Evolutionary conservation across 92 coral and sea anemone genomes (phyloP).

Genomic region (Epizoanthus illoricatus): DNA sequence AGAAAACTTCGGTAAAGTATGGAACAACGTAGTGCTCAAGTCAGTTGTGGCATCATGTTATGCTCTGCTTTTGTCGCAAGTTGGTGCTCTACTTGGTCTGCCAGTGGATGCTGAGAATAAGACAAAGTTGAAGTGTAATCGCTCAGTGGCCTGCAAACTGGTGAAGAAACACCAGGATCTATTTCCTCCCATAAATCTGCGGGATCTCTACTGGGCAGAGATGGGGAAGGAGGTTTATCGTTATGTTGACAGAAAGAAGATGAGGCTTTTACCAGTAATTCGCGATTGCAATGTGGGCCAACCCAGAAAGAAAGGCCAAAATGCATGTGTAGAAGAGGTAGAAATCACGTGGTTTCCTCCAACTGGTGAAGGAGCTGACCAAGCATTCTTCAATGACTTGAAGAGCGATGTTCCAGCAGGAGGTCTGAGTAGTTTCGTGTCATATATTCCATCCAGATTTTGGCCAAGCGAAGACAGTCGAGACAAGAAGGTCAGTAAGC

Average conservation of each 20-base stretch:
- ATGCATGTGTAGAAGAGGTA: not conserved
- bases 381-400: constrained; percentile 63
- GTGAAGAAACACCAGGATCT: constrained; percentile 46
- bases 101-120: constrained; percentile 15
- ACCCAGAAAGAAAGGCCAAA: not conserved
- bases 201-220: constrained; percentile 53
- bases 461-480: not conserved
- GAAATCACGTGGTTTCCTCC: constrained; percentile 65
- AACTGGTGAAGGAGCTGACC: constrained; percentile 49
- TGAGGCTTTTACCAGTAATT: constrained; percentile 65
- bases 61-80: constrained; percentile 51
- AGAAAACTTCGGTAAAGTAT: constrained; percentile 44
- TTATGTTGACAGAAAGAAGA: constrained; percentile 33
- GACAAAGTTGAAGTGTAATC: constrained; percentile 8
- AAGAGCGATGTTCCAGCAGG: not conserved
- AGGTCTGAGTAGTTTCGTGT: not conserved
- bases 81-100: constrained; percentile 20
- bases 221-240: constrained; percentile 68
- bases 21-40: constrained; percentile 59
- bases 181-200: constrained; percentile 52
- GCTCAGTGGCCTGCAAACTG: constrained; percentile 7
- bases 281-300: constrained; percentile 10
- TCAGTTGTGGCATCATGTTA: constrained; percentile 71
- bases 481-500: not conserved
- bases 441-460: not conserved